Conservation (phyloP, 2,888 invertebrate species). For the Cephonodes hylas region DNA sequence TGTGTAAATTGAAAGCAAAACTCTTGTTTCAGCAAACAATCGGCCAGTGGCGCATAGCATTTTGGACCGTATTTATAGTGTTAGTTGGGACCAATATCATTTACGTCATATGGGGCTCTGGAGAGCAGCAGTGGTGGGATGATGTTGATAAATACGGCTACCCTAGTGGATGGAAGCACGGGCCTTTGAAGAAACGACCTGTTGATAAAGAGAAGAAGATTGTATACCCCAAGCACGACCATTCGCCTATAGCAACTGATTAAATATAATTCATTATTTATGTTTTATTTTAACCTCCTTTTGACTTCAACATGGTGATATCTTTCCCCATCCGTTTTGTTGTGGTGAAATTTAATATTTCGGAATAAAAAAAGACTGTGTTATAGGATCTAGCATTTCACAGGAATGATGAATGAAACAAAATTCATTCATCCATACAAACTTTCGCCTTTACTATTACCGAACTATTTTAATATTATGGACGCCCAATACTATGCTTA, state of each 20-base stretch:
- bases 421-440: too few relatives aligned
- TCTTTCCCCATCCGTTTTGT: too few relatives aligned
- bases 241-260: conserved; percentile 56
- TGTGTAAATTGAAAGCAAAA: too few relatives aligned
- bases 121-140: conserved; percentile 90
- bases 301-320: background rate
- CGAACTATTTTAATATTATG: too few relatives aligned
- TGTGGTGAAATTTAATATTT: too few relatives aligned
- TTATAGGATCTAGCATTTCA: too few relatives aligned
- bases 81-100: conserved; percentile 84
- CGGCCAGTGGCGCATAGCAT: conserved; percentile 87
- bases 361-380: too few relatives aligned
- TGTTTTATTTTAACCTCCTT: background rate
- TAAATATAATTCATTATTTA: conserved; percentile 20
- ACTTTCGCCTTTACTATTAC: too few relatives aligned
- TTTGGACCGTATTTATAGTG: conserved; percentile 88
- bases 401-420: too few relatives aligned
- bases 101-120: conserved; percentile 87
- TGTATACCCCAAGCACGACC: conserved; percentile 66
- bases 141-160: conserved; percentile 77
- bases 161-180: conserved; percentile 65
- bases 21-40: conserved; percentile 81
- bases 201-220: conserved; percentile 56
- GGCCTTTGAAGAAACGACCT: conserved; percentile 49
- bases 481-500: too few relatives aligned